Percentiles rank a stretch among this genome's conserved stretches.
phyloP scores from a whole-genome alignment of 2,797 vertebrate genomes.

The Gambelia wislizenii region DNA sequence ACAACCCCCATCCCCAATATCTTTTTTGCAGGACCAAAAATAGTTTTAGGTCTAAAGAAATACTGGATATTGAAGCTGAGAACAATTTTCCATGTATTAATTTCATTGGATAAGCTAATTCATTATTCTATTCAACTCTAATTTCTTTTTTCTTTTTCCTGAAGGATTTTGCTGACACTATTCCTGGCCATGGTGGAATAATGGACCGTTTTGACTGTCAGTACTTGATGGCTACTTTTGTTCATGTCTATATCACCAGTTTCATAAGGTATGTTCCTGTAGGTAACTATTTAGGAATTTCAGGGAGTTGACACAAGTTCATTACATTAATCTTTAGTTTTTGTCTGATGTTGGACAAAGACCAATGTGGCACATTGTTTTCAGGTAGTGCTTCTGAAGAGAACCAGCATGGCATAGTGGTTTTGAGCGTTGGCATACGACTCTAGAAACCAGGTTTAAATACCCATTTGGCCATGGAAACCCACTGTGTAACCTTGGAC shows the following conservation, averaged over 20 bases:
- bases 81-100: too few relatives aligned
- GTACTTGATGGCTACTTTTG: slow-evolving; percentile 97
- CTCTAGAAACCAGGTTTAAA: too few relatives aligned
- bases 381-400: background rate
- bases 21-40: too few relatives aligned
- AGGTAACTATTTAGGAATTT: background rate
- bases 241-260: slow-evolving; percentile 95
- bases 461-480: too few relatives aligned
- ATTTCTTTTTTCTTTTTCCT: slow-evolving; percentile 25
- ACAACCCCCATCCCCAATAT: too few relatives aligned
- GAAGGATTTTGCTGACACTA: slow-evolving; percentile 96
- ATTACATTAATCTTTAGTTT: background rate
- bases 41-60: too few relatives aligned
- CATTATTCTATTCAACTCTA: too few relatives aligned
- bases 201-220: slow-evolving; percentile 98
- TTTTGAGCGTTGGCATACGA: too few relatives aligned
- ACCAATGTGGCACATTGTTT: background rate
- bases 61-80: too few relatives aligned
- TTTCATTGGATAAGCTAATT: too few relatives aligned
- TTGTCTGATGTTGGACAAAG: background rate
- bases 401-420: too few relatives aligned
- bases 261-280: slow-evolving; percentile 89
- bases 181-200: slow-evolving; percentile 96
- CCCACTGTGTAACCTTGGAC: too few relatives aligned
- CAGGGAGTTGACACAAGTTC: background rate